These are phyloP conservation scores for Drosophila borealis DNA, from an alignment of 2,888 invertebrate species.

Conservation along the genomic window DNA sequence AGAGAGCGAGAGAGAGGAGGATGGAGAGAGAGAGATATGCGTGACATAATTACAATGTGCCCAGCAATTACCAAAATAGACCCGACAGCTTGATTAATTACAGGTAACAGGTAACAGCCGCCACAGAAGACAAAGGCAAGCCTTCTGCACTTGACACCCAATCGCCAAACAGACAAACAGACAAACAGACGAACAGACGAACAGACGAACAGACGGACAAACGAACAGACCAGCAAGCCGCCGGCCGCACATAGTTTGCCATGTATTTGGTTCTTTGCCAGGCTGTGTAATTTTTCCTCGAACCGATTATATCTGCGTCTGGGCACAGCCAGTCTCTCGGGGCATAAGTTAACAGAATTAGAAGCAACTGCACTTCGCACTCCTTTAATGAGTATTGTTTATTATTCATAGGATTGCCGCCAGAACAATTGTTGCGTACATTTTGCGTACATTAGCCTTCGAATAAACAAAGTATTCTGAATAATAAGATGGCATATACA, in stretches of 20 bases:
- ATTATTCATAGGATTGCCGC: too few species aligned
- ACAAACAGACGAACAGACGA: background rate
- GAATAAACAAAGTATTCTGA: too few species aligned
- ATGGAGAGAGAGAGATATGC: constrained; percentile 34
- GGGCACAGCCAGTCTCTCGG: background rate
- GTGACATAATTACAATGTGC: constrained; percentile 56
- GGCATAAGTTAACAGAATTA: constrained; percentile 2
- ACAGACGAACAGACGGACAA: background rate
- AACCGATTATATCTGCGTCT: constrained; percentile 12
- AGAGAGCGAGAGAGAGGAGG: background rate
- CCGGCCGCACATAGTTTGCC: background rate
- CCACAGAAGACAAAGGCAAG: constrained; percentile 23
- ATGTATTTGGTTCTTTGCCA: background rate
- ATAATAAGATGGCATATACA: too few species aligned
- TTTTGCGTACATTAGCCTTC: too few species aligned
- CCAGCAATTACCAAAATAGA: constrained; percentile 58
- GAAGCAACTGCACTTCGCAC: background rate
- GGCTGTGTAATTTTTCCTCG: constrained; percentile 26
- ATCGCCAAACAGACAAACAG: constrained; percentile 1
- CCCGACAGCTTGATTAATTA: constrained; percentile 60
- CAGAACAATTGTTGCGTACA: too few species aligned
- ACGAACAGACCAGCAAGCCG: background rate
- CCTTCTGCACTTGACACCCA: constrained; percentile 50
- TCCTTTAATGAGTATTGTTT: too few species aligned
- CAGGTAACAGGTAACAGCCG: constrained; percentile 48